phyloP scores from a whole-genome alignment of 1,140 invertebrate genomes.

The Cotesia typhae region DNA sequence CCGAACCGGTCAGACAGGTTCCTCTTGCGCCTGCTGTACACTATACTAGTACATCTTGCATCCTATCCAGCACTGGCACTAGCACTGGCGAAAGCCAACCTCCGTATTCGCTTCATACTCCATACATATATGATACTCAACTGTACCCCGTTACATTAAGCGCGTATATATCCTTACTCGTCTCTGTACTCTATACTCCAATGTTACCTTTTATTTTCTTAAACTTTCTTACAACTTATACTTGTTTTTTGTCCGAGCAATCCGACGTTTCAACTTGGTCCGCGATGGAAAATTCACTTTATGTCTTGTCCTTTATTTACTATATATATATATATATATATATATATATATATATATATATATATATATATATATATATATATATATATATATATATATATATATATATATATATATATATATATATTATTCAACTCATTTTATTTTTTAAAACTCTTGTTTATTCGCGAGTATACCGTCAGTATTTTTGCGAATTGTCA shows the following conservation, averaged over 20 bases:
- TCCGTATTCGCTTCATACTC: too few relatives aligned
- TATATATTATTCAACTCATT: neutral
- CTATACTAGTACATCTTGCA: neutral
- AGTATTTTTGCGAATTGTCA: too few relatives aligned
- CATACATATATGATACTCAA: neutral
- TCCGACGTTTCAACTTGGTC: neutral
- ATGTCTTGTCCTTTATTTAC: neutral
- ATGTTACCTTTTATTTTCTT: conserved; percentile 26
- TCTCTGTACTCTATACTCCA: too few relatives aligned
- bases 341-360: too few relatives aligned
- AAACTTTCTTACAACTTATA: conserved; percentile 8
- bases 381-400: too few relatives aligned
- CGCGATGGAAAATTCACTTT: neutral
- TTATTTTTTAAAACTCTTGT: neutral
- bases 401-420: too few relatives aligned
- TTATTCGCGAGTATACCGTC: neutral
- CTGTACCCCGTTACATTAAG: conserved; percentile 29
- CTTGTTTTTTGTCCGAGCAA: conserved; percentile 19
- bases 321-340: too few relatives aligned
- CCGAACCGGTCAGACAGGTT: conserved; percentile 37
- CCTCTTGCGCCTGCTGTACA: neutral
- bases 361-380: too few relatives aligned
- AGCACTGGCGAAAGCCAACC: conserved; percentile 24
- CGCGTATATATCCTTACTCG: neutral
- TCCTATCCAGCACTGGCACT: too few relatives aligned